phyloP scores from a whole-genome alignment of 2,888 invertebrate genomes.

The Tryphoninae sp. region DNA sequence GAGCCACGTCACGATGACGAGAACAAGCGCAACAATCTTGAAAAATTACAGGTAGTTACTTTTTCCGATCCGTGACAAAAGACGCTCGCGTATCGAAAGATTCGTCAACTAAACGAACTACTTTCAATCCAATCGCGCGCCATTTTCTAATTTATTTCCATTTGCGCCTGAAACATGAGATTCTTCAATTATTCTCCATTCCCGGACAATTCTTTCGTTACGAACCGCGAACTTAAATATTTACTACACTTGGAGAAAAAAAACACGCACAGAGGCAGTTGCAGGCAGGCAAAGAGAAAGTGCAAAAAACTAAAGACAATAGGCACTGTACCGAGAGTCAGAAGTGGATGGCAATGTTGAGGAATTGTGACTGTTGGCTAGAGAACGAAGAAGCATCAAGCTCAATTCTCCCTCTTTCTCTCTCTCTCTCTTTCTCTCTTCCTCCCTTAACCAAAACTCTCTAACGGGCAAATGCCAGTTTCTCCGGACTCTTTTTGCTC shows the following conservation, averaged over 20 bases:
- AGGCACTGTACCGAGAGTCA: conserved; percentile 5
- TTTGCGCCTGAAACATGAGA: not conserved
- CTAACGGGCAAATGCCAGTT: conserved; percentile 70
- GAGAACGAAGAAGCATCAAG: conserved; percentile 41
- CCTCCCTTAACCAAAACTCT: conserved; percentile 63
- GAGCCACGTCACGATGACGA: too few relatives aligned
- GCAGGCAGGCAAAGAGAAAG: not conserved
- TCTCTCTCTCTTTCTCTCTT: conserved; percentile 11
- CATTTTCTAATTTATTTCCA: conserved; percentile 5
- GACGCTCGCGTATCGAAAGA: too few relatives aligned
- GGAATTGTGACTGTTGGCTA: conserved; percentile 33
- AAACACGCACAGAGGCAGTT: not conserved
- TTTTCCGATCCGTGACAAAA: too few relatives aligned
- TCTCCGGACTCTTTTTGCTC: conserved; percentile 56
- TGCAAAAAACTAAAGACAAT: not conserved
- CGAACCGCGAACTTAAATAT: not conserved
- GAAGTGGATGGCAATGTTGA: conserved; percentile 22
- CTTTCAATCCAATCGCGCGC: too few relatives aligned
- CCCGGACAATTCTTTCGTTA: not conserved
- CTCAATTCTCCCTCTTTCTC: conserved; percentile 10
- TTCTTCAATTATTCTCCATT: not conserved
- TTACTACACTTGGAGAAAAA: not conserved
- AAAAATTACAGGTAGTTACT: too few relatives aligned
- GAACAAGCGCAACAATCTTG: too few relatives aligned
- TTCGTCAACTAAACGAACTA: too few relatives aligned